A percentile compares a stretch with the other conserved stretches of the same genome.
Evolutionary conservation across 2,113 vertebrate species (phyloP).

Genomic region (Melospiza georgiana): DNA sequence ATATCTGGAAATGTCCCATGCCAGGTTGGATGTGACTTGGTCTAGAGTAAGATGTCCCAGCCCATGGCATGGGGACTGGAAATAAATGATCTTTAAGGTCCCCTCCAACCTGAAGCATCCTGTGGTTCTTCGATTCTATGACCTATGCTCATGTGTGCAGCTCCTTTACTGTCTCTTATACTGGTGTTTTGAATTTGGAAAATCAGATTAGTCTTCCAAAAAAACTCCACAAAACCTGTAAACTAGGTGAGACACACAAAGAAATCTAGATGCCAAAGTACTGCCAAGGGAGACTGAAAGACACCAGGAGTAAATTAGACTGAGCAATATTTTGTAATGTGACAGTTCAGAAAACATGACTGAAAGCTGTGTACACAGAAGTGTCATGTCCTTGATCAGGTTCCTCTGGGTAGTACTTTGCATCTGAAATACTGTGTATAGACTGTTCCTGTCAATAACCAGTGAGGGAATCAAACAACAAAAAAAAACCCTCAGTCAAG

Average conservation of each 20-base stretch:
- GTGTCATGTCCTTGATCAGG: background rate
- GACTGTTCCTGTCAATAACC: background rate
- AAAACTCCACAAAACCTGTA: background rate
- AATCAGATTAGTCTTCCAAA: background rate
- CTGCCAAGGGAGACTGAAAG: background rate
- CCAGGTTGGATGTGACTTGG: background rate
- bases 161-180: background rate
- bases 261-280: background rate
- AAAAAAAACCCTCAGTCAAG: background rate
- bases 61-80: accelerated
- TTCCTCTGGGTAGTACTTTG: background rate
- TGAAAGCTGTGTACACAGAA: background rate
- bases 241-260: background rate
- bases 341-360: background rate
- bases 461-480: background rate
- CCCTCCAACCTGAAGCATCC: background rate
- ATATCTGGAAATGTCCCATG: background rate
- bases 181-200: background rate
- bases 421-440: background rate
- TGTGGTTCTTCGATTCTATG: background rate
- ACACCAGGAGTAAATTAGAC: background rate
- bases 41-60: background rate
- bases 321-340: background rate
- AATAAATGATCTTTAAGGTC: background rate
- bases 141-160: accelerated